Evolutionary conservation across 2,797 vertebrate genomes (phyloP).

Genomic region (Xerus rutilus): DNA sequence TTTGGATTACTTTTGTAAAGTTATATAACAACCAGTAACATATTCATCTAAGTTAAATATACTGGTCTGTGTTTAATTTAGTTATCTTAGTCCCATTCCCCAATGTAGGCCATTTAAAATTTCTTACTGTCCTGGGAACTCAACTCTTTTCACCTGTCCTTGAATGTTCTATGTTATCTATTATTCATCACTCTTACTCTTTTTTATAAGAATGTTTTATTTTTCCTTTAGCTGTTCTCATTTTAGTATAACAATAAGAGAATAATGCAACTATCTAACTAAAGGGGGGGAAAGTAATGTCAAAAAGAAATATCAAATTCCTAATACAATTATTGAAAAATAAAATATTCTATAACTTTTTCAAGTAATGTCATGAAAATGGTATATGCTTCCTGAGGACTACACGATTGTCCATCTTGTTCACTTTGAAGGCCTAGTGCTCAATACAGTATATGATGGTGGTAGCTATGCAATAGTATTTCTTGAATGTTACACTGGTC

Average conservation of each 20-base stretch:
- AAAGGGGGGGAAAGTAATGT: not conserved
- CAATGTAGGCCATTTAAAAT: not conserved
- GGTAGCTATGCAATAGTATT: constrained; percentile 32
- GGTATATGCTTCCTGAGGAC: not conserved
- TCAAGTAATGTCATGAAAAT: constrained; percentile 6
- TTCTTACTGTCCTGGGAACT: not conserved
- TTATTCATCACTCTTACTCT: constrained; percentile 2
- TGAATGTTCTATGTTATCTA: not conserved
- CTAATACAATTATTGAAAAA: constrained; percentile 28
- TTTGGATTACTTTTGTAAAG: not conserved
- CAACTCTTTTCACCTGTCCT: not conserved
- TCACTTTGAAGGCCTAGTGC: not conserved
- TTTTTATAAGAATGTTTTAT: not conserved
- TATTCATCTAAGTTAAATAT: constrained; percentile 24
- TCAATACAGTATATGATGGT: not conserved
- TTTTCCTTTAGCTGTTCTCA: not conserved
- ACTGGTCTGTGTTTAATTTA: not conserved
- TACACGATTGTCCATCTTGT: not conserved
- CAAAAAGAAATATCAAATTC: constrained; percentile 13
- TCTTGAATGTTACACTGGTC: constrained; percentile 61
- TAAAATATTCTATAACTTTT: constrained; percentile 28
- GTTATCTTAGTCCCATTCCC: constrained; percentile 20
- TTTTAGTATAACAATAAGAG: not conserved
- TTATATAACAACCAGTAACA: not conserved
- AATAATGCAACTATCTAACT: not conserved